Conservation (phyloP, 2,113 vertebrate genomes). For the Hypanus sabinus region DNA sequence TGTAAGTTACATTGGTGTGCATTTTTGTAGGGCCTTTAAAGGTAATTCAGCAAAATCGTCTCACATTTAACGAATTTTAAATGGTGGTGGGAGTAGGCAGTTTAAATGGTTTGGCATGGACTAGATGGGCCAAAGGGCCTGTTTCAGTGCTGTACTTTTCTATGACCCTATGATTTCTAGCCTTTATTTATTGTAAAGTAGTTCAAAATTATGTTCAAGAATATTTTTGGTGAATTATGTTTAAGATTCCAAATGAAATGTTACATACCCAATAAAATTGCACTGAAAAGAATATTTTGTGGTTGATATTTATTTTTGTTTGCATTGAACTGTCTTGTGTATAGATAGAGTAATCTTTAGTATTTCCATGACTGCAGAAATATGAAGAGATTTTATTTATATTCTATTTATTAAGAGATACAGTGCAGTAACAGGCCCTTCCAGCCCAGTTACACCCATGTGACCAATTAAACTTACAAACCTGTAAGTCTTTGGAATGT, state of each 20-base stretch:
- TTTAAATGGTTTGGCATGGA: too few relatives aligned
- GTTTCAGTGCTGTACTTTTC: too few relatives aligned
- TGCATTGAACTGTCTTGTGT: not conserved
- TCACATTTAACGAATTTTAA: not conserved
- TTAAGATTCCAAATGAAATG: not conserved
- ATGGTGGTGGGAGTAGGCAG: too few relatives aligned
- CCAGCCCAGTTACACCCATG: too few relatives aligned
- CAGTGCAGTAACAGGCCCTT: too few relatives aligned
- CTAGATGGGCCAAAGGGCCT: too few relatives aligned
- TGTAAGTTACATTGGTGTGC: not conserved
- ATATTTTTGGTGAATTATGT: not conserved
- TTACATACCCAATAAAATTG: not conserved
- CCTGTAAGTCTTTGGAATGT: too few relatives aligned
- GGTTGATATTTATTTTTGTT: not conserved
- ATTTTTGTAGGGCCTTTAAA: not conserved
- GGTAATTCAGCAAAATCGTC: not conserved
- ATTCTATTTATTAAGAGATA: too few relatives aligned
- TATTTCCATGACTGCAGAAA: not conserved
- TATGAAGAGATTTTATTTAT: not conserved
- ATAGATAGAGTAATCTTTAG: too few relatives aligned
- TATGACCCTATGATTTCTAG: not conserved
- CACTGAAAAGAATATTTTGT: not conserved
- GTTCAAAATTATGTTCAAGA: not conserved
- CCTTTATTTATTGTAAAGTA: not conserved
- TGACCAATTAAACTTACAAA: too few relatives aligned